Evolutionary conservation across 2,113 vertebrate genomes (phyloP), one percentile per base, ranked within the genome.

Genomic region (Gadus chalcogrammus): DNA sequence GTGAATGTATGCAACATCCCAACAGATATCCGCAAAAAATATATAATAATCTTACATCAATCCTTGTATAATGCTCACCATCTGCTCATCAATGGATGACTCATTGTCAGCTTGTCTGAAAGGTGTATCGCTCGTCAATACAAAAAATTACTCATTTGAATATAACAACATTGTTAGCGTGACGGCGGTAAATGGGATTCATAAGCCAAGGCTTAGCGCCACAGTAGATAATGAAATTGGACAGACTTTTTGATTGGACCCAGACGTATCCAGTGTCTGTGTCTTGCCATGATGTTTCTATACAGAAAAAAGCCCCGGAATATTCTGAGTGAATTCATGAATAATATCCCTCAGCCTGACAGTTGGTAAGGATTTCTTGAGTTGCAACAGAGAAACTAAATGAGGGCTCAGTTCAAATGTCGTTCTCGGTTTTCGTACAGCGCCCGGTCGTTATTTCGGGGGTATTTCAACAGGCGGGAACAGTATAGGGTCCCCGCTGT

Each of bases 301-400:
- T 70, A 72, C 74, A 73, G 24, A 35, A 35, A 35, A 77, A 84
- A 74, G 75, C 75, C 76, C 76, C 75, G 69, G 85, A 81, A 82
- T 79, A 80, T 38, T 79, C 74, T 81, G 70, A 86, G 69, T 74
- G 76, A 84, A 82, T 82, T 77, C 76, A 86, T 90, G 84, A 89
- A 90, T 84, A 78, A 80, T 82, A 84, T 58, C 71, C 71, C 35
- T 70, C 61, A 67, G 53, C 52, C 20, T 84, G 82, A 81, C 84
- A 87, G 79, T 73, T 84, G 75, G 70, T n/a, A 65, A 79, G 64
- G 75, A 86, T 82, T 80, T 81, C 31, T 18, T 76, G 78, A 80
- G 78, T 66, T 76, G 72, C 55, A 77, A 74, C 75, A 63, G 70
- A 66, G 77, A 83, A 78, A 79, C 82, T 27, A 82, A 79, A 81